Percentiles rank a stretch among this genome's conserved stretches.
These are phyloP conservation scores for Ammodytes marinus DNA, from an alignment of 2,113 vertebrate species.

Conservation along the genomic window DNA sequence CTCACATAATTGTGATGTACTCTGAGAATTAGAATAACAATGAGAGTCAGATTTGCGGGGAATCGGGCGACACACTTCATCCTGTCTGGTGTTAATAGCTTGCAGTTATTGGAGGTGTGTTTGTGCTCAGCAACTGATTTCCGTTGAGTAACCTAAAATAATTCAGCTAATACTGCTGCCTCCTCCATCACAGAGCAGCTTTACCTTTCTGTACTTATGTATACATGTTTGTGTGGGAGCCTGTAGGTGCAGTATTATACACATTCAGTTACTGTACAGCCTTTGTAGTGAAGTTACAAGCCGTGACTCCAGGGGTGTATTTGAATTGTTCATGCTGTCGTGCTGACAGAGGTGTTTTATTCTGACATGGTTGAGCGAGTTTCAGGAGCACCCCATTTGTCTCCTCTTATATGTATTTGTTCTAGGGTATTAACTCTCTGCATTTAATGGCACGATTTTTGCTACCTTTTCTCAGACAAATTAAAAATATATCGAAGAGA, in stretches of 20 bases:
- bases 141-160: constrained; percentile 35
- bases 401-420: background rate
- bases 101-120: constrained; percentile 29
- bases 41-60: background rate
- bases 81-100: constrained; percentile 30
- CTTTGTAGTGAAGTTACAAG: constrained; percentile 3
- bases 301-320: background rate
- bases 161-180: constrained; percentile 51
- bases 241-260: background rate
- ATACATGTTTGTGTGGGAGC: constrained; percentile 5
- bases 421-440: background rate
- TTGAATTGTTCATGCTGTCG: background rate
- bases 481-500: too few species aligned
- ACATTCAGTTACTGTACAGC: background rate
- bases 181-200: background rate
- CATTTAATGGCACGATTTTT: background rate
- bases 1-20: background rate
- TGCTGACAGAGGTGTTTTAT: constrained; percentile 23
- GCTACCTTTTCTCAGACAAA: background rate
- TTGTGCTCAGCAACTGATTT: constrained; percentile 50
- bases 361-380: background rate
- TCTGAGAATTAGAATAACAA: constrained; percentile 13
- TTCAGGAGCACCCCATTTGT: background rate
- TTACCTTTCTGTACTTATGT: background rate
- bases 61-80: constrained; percentile 21